Conservation (phyloP, 2,797 vertebrate species). For the Leucoraja ocellata region DNA sequence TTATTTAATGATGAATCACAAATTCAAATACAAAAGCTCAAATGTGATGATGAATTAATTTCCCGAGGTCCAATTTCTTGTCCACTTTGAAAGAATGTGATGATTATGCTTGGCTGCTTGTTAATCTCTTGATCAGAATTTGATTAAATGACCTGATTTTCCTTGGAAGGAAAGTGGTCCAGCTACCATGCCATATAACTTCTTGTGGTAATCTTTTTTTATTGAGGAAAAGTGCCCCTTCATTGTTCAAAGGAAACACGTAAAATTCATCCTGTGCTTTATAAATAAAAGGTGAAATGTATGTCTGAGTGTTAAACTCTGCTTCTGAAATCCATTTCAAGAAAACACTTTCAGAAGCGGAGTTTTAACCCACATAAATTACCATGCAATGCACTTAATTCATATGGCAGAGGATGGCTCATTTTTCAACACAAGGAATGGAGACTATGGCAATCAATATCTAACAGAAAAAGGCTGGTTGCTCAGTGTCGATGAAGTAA, state of each 20-base stretch:
- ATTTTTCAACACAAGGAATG: neutral
- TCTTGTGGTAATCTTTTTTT: neutral
- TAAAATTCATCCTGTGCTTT: too few relatives aligned
- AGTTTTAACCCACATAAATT: too few relatives aligned
- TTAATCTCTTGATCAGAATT: constrained; percentile 14
- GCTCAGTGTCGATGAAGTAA: neutral
- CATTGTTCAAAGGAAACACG: too few relatives aligned
- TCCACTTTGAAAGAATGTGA: neutral
- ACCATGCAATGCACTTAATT: too few relatives aligned
- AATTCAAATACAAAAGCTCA: neutral
- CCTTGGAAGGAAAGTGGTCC: neutral
- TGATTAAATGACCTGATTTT: neutral
- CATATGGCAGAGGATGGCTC: neutral
- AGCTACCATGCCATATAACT: neutral
- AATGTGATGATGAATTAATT: constrained; percentile 4
- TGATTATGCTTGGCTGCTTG: neutral
- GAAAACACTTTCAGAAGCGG: too few relatives aligned
- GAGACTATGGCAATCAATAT: neutral
- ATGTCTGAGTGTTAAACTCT: too few relatives aligned
- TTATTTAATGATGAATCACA: constrained; percentile 13
- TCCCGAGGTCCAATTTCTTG: neutral
- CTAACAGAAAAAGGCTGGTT: neutral
- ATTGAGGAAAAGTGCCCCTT: neutral
- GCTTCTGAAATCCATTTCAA: too few relatives aligned
- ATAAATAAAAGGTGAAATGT: too few relatives aligned